Conservation (phyloP, 2,888 invertebrate species). For the Bellardia pandia region DNA sequence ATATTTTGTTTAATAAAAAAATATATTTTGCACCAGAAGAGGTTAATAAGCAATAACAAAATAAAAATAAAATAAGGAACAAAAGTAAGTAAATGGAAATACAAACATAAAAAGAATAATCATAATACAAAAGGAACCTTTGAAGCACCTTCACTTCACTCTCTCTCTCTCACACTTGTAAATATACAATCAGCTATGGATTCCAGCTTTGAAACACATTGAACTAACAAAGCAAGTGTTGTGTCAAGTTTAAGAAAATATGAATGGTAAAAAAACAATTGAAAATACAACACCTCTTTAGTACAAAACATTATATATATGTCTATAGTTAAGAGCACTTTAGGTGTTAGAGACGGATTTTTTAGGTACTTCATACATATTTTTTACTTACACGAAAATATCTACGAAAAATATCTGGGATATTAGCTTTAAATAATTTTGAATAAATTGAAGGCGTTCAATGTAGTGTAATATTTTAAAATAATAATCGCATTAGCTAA, state of each 20-base stretch:
- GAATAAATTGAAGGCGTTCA: too few relatives aligned
- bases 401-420: too few relatives aligned
- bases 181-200: neutral
- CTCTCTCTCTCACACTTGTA: neutral
- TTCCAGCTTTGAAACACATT: slow-evolving; percentile 28
- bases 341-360: neutral
- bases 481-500: too few relatives aligned
- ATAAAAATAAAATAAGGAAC: neutral
- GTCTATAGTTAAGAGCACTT: neutral
- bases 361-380: neutral
- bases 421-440: too few relatives aligned
- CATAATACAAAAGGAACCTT: slow-evolving; percentile 38
- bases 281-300: slow-evolving; percentile 37
- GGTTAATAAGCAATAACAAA: slow-evolving; percentile 25
- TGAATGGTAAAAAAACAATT: slow-evolving; percentile 16
- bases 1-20: too few relatives aligned
- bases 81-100: neutral
- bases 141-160: slow-evolving; percentile 22
- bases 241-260: slow-evolving; percentile 48
- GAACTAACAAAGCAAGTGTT: slow-evolving; percentile 46
- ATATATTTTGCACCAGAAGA: neutral
- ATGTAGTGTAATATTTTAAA: too few relatives aligned
- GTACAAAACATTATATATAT: neutral
- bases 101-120: slow-evolving; percentile 32
- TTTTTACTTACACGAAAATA: neutral